Evolutionary conservation across 2,888 invertebrate genomes (phyloP).

Genomic region (Osmoderma eremita): DNA sequence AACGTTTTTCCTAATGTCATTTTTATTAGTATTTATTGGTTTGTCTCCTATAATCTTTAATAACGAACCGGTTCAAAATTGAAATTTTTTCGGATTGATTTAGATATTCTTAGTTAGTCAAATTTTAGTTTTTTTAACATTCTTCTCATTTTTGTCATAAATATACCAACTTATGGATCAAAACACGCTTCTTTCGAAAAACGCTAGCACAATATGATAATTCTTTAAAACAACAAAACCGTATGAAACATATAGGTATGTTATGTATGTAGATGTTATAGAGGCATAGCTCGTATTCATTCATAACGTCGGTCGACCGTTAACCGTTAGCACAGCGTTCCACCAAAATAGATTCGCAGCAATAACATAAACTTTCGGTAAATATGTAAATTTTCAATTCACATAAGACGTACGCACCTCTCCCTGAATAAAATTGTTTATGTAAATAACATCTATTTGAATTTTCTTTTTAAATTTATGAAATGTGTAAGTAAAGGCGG

Average conservation of each 20-base stretch:
- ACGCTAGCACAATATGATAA: too few species aligned
- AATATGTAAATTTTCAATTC: conserved; percentile 20
- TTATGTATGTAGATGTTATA: neutral
- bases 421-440: conserved; percentile 5
- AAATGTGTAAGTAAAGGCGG: neutral
- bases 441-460: conserved; percentile 26
- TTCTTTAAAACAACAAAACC: too few species aligned
- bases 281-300: neutral
- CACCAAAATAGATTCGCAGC: neutral
- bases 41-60: too few species aligned
- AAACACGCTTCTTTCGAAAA: too few species aligned
- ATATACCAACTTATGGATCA: too few species aligned
- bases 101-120: too few species aligned
- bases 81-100: too few species aligned
- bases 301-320: neutral
- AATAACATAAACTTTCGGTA: conserved; percentile 10
- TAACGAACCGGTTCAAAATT: too few species aligned
- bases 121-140: too few species aligned
- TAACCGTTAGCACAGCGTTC: neutral
- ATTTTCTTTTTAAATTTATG: conserved; percentile 10
- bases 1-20: too few species aligned
- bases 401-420: neutral
- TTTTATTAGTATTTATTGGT: too few species aligned
- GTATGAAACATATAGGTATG: neutral
- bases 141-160: too few species aligned